phyloP scores from a whole-genome alignment of 1,140 invertebrate species.

The Anoplolepis gracilipes region DNA sequence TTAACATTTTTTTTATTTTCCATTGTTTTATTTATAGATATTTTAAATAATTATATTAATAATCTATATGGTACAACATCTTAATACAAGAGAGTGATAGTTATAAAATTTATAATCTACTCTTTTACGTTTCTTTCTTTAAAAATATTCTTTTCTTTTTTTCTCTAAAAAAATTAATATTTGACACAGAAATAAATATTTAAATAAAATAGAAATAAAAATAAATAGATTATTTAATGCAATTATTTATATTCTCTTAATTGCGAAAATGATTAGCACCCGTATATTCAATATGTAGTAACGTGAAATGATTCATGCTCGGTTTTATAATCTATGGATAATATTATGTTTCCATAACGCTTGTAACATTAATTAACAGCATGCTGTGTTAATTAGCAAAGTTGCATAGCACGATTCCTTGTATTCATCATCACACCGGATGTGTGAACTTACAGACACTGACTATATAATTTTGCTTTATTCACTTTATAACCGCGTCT shows the following conservation, averaged over 20 bases:
- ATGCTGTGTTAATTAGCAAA: constrained; percentile 74
- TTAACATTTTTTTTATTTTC: too few species aligned
- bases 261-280: background rate
- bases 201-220: background rate
- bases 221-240: background rate
- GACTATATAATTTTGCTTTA: constrained; percentile 46
- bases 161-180: background rate
- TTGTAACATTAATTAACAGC: constrained; percentile 73
- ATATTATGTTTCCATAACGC: constrained; percentile 45
- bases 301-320: constrained; percentile 44
- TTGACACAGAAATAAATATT: background rate
- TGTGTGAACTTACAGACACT: constrained; percentile 23
- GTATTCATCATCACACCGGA: constrained; percentile 36
- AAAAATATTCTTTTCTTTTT: background rate
- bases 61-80: background rate
- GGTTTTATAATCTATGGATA: constrained; percentile 6
- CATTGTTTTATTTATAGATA: background rate
- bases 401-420: constrained; percentile 57
- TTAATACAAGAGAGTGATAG: background rate
- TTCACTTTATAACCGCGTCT: constrained; percentile 11
- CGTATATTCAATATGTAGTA: background rate
- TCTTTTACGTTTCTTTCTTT: background rate
- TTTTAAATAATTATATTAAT: background rate
- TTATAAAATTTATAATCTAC: background rate
- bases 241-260: constrained; percentile 6